Percentiles rank a stretch among this genome's conserved stretches.
phyloP scores from a whole-genome alignment of 2,113 vertebrate species.

The Aplodontia rufa region DNA sequence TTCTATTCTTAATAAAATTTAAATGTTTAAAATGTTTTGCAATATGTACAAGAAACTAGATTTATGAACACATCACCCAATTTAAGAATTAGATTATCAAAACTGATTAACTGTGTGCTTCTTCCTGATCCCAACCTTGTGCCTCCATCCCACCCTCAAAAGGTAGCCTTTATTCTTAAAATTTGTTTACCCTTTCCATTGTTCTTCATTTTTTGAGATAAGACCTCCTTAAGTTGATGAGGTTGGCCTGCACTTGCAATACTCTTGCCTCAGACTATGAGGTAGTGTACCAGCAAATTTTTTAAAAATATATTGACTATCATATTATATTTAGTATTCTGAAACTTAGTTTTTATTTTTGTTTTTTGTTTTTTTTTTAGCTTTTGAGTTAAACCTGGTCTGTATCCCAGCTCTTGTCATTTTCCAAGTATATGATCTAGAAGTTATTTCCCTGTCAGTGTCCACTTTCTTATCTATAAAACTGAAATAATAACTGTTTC shows the following conservation, averaged over 20 bases:
- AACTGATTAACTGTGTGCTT: not conserved
- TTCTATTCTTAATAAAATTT: no score
- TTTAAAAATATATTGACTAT: conserved; percentile 24
- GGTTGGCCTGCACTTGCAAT: not conserved
- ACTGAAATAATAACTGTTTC: not conserved
- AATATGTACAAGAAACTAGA: not conserved
- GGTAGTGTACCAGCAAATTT: not conserved
- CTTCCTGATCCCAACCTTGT: not conserved
- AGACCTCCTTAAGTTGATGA: not conserved
- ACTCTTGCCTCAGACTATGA: not conserved
- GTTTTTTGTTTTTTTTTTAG: no score
- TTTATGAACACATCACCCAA: not conserved
- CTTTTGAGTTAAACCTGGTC: not conserved
- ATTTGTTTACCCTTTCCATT: conserved; percentile 6
- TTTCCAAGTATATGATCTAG: not conserved
- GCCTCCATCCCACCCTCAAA: not conserved
- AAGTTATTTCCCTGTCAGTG: conserved; percentile 36
- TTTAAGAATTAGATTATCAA: conserved; percentile 24
- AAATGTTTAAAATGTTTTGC: conserved; percentile 14
- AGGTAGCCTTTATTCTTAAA: conserved; percentile 32
- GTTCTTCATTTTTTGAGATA: not conserved
- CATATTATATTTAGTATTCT: not conserved
- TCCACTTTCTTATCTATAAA: conserved; percentile 4
- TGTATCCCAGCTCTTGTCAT: not conserved
- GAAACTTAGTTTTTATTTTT: not conserved